phyloP scores from a whole-genome alignment of 2,113 vertebrate species.

The Etheostoma cragini region DNA sequence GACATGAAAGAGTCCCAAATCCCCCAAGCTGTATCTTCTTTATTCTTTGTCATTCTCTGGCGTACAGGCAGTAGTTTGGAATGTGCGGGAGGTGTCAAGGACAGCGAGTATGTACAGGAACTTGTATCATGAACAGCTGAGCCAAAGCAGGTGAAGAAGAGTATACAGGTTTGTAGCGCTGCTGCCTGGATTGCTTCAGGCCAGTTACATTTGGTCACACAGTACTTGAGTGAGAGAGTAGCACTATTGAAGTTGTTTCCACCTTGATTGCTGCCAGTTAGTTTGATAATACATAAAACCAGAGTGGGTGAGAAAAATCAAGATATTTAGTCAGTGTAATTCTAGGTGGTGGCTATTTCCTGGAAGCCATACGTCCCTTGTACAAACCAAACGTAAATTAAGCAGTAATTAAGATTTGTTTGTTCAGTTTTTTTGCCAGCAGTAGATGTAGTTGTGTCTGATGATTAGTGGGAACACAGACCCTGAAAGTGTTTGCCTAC shows the following conservation, averaged over 20 bases:
- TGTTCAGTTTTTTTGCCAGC: background rate
- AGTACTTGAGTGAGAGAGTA: background rate
- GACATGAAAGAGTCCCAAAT: background rate
- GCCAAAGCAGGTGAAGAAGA: slow-evolving; percentile 9
- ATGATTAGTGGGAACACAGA: background rate
- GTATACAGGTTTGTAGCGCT: background rate
- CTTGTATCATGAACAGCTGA: background rate
- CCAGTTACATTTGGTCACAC: background rate
- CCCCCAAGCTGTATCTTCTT: background rate
- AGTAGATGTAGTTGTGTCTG: background rate
- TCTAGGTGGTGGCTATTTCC: background rate
- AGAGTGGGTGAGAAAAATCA: background rate
- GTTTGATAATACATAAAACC: background rate
- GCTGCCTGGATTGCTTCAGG: background rate
- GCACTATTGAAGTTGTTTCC: background rate
- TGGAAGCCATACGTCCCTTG: background rate
- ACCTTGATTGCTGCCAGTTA: background rate
- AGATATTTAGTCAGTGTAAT: background rate
- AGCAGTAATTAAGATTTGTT: too few relatives aligned
- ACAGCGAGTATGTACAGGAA: background rate
- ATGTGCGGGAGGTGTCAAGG: slow-evolving; percentile 10
- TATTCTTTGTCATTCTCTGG: background rate
- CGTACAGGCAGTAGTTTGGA: background rate
- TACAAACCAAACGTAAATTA: too few relatives aligned
- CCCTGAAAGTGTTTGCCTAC: background rate